Conservation (phyloP, 2,888 invertebrate genomes). For the Epicampocera succincta region DNA sequence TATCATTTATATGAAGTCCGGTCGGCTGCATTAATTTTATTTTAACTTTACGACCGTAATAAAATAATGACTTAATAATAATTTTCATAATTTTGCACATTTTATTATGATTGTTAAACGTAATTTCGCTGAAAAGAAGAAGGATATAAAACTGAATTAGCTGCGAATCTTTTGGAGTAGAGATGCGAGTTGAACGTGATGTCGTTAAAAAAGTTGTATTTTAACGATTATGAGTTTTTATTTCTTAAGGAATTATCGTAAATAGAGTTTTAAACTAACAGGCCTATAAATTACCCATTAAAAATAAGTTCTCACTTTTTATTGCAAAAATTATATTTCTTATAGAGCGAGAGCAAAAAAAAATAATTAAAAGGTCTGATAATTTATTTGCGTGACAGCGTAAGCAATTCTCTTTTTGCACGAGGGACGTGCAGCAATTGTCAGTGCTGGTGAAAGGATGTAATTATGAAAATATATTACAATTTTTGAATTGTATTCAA, state of each 20-base stretch:
- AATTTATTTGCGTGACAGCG: slow-evolving; percentile 69
- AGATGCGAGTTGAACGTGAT: slow-evolving; percentile 23
- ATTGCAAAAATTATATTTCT: neutral
- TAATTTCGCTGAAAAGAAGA: neutral
- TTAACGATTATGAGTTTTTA: slow-evolving; percentile 45
- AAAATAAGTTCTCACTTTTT: slow-evolving; percentile 43
- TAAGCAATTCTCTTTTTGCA: too few relatives aligned
- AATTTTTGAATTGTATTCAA: too few relatives aligned
- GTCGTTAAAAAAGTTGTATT: slow-evolving; percentile 35
- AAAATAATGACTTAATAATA: slow-evolving; percentile 38
- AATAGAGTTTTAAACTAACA: slow-evolving; percentile 42
- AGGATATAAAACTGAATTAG: slow-evolving; percentile 24
- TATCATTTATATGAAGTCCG: too few relatives aligned
- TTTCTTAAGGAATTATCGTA: slow-evolving; percentile 21
- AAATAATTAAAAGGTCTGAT: slow-evolving; percentile 54
- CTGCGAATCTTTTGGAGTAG: neutral
- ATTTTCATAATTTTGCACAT: slow-evolving; percentile 25
- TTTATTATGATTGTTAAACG: slow-evolving; percentile 24
- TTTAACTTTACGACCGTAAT: slow-evolving; percentile 14
- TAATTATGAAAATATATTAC: too few relatives aligned
- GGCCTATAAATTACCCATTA: slow-evolving; percentile 36
- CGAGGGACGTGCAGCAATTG: too few relatives aligned
- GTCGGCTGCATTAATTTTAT: slow-evolving; percentile 15
- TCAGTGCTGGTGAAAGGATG: too few relatives aligned
- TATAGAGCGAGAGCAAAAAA: slow-evolving; percentile 4